Evolutionary conservation across 2,113 vertebrate genomes (phyloP), one percentile per base, ranked within the genome.

Genomic region (Oryzias melastigma): DNA sequence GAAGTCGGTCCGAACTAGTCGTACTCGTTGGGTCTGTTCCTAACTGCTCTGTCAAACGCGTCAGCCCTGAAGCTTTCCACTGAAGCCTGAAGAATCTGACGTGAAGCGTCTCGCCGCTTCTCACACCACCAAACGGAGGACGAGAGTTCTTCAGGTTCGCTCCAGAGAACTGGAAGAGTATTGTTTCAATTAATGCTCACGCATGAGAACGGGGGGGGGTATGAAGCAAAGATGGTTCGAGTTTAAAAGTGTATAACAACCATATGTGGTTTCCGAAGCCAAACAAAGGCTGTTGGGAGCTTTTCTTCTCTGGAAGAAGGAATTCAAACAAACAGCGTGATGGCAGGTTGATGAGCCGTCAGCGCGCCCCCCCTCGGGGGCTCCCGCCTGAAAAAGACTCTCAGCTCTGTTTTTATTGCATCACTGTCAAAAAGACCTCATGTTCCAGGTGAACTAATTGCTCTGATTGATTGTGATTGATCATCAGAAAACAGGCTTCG

Each of bases 131-230:
- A 22, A 22, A 22, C 22, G 22, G 22, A 22, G 22, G 22, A 22
- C 2, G 3, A 22, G n/a, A n/a, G n/a, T 8, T 35, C 29, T 35
- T 35, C 29, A 12, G 35, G 2, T 12, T 35, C 10, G 35, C 35
- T 35, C 8, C 54, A 35, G 8, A 75, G 71, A 84, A 77, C 65
- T 78, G 78, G 77, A 70, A 51, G 47, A 14, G 51, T 15, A 78
- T 74, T 87, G 85, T 78, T 88, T 85, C 61, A 79, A 87, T 89
- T 86, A 85, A 77, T 67, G 66, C 73, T 75, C 62, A 64, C 43
- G 69, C 72, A 52, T 35, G 12, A 25, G 18, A 16, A 7, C 22
- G 8, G 18, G 10, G 17, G 14, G 15, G 19, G 17, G 71, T 70
- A 72, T 51, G 61, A 24, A 73, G 68, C 58, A 84, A 78, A 80